Percentiles rank a stretch among this genome's conserved stretches.
Evolutionary conservation across 2,113 vertebrate species (phyloP).

Genomic region (Notarius lentiginosus): DNA sequence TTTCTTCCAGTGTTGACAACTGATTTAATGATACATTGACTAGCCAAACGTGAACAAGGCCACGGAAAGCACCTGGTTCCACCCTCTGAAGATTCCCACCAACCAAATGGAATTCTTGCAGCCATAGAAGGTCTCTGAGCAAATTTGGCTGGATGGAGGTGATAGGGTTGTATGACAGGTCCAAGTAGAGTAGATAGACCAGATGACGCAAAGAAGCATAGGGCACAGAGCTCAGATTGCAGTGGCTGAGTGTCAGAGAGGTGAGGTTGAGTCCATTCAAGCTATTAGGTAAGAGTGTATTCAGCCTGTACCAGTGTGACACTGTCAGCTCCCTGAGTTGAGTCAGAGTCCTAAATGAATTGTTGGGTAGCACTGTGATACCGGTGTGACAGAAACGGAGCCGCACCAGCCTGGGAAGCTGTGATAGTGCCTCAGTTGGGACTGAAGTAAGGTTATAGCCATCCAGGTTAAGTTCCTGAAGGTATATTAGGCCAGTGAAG

Average conservation of each 20-base stretch:
- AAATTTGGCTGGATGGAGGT: slow-evolving; percentile 66
- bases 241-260: slow-evolving; percentile 74
- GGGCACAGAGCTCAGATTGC: slow-evolving; percentile 78
- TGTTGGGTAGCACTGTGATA: slow-evolving; percentile 68
- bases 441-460: slow-evolving; percentile 79
- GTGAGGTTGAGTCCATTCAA: slow-evolving; percentile 82
- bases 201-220: slow-evolving; percentile 75
- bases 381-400: slow-evolving; percentile 72
- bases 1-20: slow-evolving; percentile 77
- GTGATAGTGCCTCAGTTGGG: slow-evolving; percentile 75
- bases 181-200: slow-evolving; percentile 77
- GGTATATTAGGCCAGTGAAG: slow-evolving; percentile 69
- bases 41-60: slow-evolving; percentile 69
- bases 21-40: slow-evolving; percentile 80
- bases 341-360: slow-evolving; percentile 71
- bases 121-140: slow-evolving; percentile 72
- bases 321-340: slow-evolving; percentile 75
- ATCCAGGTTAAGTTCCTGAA: slow-evolving; percentile 77
- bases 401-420: slow-evolving; percentile 64
- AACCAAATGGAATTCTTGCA: slow-evolving; percentile 80
- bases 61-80: slow-evolving; percentile 74
- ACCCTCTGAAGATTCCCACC: slow-evolving; percentile 72
- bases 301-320: slow-evolving; percentile 73
- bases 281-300: slow-evolving; percentile 73
- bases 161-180: slow-evolving; percentile 86